Evolutionary conservation across 1,140 invertebrate species (phyloP).

Genomic region (Teleogryllus occipitalis): DNA sequence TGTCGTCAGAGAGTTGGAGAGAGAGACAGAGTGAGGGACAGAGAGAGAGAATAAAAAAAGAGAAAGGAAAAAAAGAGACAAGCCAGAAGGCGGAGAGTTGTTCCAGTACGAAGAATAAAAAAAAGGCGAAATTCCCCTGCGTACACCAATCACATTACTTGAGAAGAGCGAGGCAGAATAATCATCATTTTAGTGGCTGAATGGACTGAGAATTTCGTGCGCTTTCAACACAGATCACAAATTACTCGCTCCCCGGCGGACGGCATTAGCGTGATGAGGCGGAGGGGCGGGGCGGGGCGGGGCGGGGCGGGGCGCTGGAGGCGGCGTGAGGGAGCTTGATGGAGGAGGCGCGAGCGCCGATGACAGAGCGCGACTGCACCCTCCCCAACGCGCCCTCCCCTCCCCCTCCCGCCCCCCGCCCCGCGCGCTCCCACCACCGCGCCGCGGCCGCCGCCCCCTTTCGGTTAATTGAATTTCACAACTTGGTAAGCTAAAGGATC

Average conservation of each 20-base stretch:
- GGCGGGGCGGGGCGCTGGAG: background rate
- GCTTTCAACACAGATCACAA: constrained; percentile 1
- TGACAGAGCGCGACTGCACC: background rate
- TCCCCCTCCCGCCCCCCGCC: too few species aligned
- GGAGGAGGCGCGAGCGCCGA: background rate
- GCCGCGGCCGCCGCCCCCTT: background rate
- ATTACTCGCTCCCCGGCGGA: background rate
- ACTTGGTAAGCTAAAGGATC: too few species aligned
- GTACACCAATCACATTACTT: constrained; percentile 4
- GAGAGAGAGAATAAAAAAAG: background rate
- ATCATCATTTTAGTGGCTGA: constrained; percentile 4
- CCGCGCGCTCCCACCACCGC: too few species aligned
- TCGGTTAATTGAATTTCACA: too few species aligned
- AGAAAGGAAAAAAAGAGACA: background rate
- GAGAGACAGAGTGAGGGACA: background rate
- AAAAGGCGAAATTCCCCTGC: background rate
- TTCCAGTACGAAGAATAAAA: background rate
- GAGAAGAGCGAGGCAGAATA: background rate
- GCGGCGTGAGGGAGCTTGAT: background rate
- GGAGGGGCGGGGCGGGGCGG: too few species aligned
- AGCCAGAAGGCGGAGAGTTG: too few species aligned
- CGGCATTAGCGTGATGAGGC: constrained; percentile 2
- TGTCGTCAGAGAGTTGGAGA: too few species aligned
- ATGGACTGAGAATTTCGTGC: background rate
- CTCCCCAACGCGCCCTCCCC: background rate